Evolutionary conservation across 1,140 invertebrate genomes (phyloP).

Genomic region (Araneus ventricosus): DNA sequence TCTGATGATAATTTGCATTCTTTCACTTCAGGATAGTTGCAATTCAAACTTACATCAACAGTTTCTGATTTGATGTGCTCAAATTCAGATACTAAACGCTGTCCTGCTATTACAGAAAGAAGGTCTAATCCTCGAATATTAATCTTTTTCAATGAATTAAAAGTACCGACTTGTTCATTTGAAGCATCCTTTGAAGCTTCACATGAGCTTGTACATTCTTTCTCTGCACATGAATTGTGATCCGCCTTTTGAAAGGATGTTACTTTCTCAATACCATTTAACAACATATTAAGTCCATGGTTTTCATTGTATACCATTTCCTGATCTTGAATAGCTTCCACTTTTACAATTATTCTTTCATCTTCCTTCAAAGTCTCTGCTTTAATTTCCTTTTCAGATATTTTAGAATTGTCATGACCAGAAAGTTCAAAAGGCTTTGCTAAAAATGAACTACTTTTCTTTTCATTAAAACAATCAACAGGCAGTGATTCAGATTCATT

Average conservation of each 20-base stretch:
- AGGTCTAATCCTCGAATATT: constrained; percentile 48
- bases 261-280: constrained; percentile 65
- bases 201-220: neutral
- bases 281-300: constrained; percentile 49
- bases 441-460: neutral
- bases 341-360: neutral
- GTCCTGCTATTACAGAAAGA: constrained; percentile 51
- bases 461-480: neutral
- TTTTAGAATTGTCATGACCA: neutral
- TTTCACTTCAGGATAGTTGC: constrained; percentile 63
- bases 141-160: neutral
- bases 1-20: neutral
- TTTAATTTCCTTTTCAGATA: neutral
- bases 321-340: neutral
- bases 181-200: neutral
- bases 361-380: neutral
- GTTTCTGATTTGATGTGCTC: constrained; percentile 23
- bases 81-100: constrained; percentile 65
- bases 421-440: neutral
- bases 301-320: constrained; percentile 46
- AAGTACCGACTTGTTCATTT: neutral
- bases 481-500: neutral
- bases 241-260: constrained; percentile 46
- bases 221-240: neutral
- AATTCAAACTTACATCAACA: constrained; percentile 11